Base-by-base conservation (phyloP, 1,140 invertebrate genomes). In the Brachionus calyciflorus region DNA sequence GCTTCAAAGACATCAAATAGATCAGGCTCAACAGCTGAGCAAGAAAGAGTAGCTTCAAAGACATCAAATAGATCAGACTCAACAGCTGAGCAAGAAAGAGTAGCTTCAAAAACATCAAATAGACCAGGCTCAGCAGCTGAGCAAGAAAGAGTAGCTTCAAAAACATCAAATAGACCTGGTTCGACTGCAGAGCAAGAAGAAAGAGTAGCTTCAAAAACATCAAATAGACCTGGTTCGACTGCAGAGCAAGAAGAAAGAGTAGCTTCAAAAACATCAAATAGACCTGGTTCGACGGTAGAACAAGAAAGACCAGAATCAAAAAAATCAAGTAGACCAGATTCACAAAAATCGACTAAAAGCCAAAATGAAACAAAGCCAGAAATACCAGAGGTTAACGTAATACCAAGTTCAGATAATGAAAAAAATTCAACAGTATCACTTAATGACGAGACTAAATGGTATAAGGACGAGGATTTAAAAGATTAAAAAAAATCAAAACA, bases 401-500 rank as follows among this genome's bases (percentile, higher is more conserved):
- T 60, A 19, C 55, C 55, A 6, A 60, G 55, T 21, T 60, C 55
- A 14, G 55, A 60, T 60, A 30, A 33, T 28, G 55, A 60, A 60
- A 60, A 60, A 19, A 60, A 37, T 19, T 60, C 55, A n/a, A 17
- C 30, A 33, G 30, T n/a, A n/a, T 60, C 55, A 6, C 37, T 60
- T 60, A 60, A 60, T 60, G 55, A 60, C 55, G 55, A 60, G 4
- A 60, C 55, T 3, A 60, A 60, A 60, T 60, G 55, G 55, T 60
- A 60, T 33, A 60, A 60, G 37, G 55, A 60, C 37, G 30, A 60
- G 6, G 55, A 60, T 37, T 6, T 60, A 6, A 28, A 37, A n/a
- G 12, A 14, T 37, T 60, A 60, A 21, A 60, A 37, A 5, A 5
- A 5, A 5, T 5, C 33, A 9, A 37, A 5, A 5, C 9, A 5